These are phyloP conservation scores for Tetramorium alpestre DNA, from an alignment of 1,140 invertebrate genomes.

Conservation along the genomic window DNA sequence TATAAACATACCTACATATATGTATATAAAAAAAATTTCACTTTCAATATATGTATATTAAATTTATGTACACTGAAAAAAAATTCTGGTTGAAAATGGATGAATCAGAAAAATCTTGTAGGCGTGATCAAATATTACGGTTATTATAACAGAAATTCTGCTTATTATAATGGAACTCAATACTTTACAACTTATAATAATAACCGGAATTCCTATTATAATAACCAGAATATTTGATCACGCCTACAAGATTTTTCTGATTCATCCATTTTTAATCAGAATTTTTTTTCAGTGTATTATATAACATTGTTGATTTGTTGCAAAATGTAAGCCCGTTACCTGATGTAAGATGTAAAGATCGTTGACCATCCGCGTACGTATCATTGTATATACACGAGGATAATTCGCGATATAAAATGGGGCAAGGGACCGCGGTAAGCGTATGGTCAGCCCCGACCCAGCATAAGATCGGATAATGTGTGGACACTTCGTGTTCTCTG, in stretches of 20 bases:
- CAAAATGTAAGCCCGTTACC: neutral
- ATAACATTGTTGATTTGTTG: neutral
- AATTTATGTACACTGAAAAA: neutral
- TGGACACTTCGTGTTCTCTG: conserved; percentile 64
- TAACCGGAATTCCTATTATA: no score
- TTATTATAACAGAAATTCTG: no score
- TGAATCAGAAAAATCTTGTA: no score
- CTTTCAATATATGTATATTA: no score
- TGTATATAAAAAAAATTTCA: no score
- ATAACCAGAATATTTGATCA: no score
- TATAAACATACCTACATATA: neutral
- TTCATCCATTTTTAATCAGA: no score
- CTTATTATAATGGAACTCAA: no score
- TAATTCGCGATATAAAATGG: conserved; percentile 21
- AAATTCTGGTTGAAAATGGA: no score
- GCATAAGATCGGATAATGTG: conserved; percentile 68
- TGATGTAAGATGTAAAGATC: neutral
- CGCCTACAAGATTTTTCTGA: no score
- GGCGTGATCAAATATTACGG: no score
- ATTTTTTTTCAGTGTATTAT: neutral
- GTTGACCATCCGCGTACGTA: neutral
- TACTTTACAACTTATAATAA: no score
- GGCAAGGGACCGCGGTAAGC: conserved; percentile 41
- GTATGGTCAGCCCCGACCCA: conserved; percentile 50
- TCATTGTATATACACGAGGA: neutral